Percentiles rank a stretch among this genome's conserved stretches.
phyloP scores from a whole-genome alignment of 2,888 invertebrate genomes.

The Anagyrus pseudococci region DNA sequence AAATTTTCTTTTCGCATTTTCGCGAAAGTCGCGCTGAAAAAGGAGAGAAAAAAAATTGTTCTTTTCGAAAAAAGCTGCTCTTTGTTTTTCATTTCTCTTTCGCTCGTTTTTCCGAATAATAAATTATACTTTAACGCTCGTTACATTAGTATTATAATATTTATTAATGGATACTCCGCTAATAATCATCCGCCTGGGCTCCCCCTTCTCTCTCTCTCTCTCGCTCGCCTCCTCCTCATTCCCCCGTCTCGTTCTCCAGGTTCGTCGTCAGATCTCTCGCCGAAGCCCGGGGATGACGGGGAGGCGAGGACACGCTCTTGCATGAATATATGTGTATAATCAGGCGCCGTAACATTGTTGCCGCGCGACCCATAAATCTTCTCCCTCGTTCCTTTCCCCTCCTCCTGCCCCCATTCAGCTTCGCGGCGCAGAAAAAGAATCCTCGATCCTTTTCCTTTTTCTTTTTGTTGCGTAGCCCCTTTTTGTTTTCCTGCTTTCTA shows the following conservation, averaged over 20 bases:
- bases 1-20: too few relatives aligned
- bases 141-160: constrained; percentile 20
- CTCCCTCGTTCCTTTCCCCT: background rate
- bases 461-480: too few relatives aligned
- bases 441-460: constrained; percentile 13
- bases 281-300: too few relatives aligned
- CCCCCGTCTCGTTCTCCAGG: too few relatives aligned
- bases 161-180: constrained; percentile 27
- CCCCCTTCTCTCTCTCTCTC: too few relatives aligned
- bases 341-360: background rate
- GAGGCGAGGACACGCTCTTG: too few relatives aligned
- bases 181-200: constrained; percentile 6
- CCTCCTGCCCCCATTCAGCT: background rate
- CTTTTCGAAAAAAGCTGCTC: constrained; percentile 19
- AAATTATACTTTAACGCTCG: constrained; percentile 27
- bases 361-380: background rate
- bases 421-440: constrained; percentile 1
- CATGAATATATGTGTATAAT: too few relatives aligned
- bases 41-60: constrained; percentile 20
- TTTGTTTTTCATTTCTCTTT: constrained; percentile 24
- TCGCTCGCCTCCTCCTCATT: too few relatives aligned
- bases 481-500: too few relatives aligned
- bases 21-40: constrained; percentile 7
- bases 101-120: too few relatives aligned
- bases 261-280: too few relatives aligned